A percentile compares a stretch with the other conserved stretches of the same genome.
These are phyloP conservation scores for Cactoblastis cactorum DNA, from an alignment of 2,888 invertebrate species.

Conservation along the genomic window DNA sequence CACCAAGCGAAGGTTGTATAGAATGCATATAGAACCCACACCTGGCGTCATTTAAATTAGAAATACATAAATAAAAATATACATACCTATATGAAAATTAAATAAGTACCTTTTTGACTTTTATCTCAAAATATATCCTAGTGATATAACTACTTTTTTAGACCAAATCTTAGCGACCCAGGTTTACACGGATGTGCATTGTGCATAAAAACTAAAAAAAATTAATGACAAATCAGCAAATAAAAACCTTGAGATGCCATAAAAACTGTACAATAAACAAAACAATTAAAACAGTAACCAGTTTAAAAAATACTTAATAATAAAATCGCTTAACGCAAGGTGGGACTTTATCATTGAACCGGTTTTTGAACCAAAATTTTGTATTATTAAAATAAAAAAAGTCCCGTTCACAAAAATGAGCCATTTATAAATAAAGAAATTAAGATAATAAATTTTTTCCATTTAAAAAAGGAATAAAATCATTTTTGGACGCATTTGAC, in stretches of 20 bases:
- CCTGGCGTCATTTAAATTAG: too few relatives aligned
- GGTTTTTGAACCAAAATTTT: not conserved
- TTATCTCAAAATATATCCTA: too few relatives aligned
- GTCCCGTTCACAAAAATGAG: not conserved
- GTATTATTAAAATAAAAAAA: not conserved
- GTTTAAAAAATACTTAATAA: not conserved
- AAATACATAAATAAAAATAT: too few relatives aligned
- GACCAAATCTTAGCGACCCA: too few relatives aligned
- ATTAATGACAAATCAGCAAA: too few relatives aligned
- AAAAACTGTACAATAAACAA: not conserved
- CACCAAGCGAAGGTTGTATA: too few relatives aligned
- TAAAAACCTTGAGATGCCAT: not conserved
- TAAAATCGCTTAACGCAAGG: conserved; percentile 10
- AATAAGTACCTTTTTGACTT: too few relatives aligned
- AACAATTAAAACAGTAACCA: not conserved
- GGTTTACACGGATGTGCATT: too few relatives aligned
- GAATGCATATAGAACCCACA: too few relatives aligned
- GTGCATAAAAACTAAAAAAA: too few relatives aligned
- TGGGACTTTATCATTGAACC: conserved; percentile 7
- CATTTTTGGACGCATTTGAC: not conserved
- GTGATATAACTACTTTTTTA: too few relatives aligned
- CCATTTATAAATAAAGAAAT: not conserved
- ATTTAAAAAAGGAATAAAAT: not conserved
- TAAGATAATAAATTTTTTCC: not conserved
- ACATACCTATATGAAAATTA: too few relatives aligned